Percentiles rank a stretch among this genome's conserved stretches.
Evolutionary conservation across 2,888 invertebrate species (phyloP).

Genomic region (Diachrysia chrysitis): DNA sequence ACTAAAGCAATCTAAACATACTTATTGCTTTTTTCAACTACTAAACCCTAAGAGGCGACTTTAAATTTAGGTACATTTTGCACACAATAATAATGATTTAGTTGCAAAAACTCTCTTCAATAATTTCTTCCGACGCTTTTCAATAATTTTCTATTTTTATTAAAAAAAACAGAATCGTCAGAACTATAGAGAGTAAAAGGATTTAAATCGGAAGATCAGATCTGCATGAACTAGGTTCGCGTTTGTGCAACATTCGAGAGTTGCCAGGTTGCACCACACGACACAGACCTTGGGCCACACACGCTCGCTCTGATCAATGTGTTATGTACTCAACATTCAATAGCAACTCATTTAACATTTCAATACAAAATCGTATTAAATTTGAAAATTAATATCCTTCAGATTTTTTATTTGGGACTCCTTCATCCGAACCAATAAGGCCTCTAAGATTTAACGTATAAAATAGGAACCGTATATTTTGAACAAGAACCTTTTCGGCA

Average conservation of each 20-base stretch:
- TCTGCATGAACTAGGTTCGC: conserved; percentile 46
- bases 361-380: conserved; percentile 4
- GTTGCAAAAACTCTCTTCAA: too few relatives aligned
- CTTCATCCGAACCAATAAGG: too few relatives aligned
- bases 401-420: too few relatives aligned
- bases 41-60: too few relatives aligned
- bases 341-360: conserved; percentile 18
- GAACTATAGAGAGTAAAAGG: neutral
- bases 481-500: too few relatives aligned
- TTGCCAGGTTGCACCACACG: conserved; percentile 66
- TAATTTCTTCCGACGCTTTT: too few relatives aligned
- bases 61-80: too few relatives aligned
- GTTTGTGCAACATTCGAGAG: conserved; percentile 67
- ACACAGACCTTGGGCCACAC: conserved; percentile 68
- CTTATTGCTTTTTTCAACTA: too few relatives aligned
- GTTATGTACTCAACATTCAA: conserved; percentile 20
- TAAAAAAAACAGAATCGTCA: neutral
- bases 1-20: neutral
- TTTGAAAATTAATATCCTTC: neutral
- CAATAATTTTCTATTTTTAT: too few relatives aligned
- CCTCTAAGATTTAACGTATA: too few relatives aligned
- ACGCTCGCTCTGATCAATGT: conserved; percentile 46
- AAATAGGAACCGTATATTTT: too few relatives aligned
- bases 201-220: conserved; percentile 49
- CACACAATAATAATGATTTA: too few relatives aligned